Base-by-base conservation (phyloP, 1,140 invertebrate species). In the Solenopsis fugax region DNA sequence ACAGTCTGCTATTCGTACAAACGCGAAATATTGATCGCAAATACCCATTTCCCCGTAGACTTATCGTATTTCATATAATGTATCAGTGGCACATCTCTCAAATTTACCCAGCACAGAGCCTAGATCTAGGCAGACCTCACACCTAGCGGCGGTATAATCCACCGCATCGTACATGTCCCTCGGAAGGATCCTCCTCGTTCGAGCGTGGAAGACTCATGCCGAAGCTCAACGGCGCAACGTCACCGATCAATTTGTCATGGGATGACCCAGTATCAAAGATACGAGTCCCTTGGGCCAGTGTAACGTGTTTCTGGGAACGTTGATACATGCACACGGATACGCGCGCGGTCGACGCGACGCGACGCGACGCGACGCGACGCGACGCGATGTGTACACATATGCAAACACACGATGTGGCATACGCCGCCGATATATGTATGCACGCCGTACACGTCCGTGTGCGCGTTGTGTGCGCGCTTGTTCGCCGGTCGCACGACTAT, bases 211-310 rank as follows among this genome's bases (percentile, higher is more conserved):
- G 85, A 82, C 77, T 72, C 45, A 78, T 34, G 54, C 64, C 77
- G 64, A 72, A 86, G 85, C 85, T 86, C 73, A 73, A 87, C 82
- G 82, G 84, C 72, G 60, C 52, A 81, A 65, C 71, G 85, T 69
- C 90, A 90, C 87, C 87, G 89, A 91, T 91, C 89, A 91, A 91
- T 91, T 91, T 89, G 89, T 91, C 90, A 91, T 87, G 87, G 90
- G 76, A 76, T 89, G 90, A 91, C 87, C 89, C 65, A 87, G 76
- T 87, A 91, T 91, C 89, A 87, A 91, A 91, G 89, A 91, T 89
- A 86, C 87, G 85, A 85, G 80, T 86, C 87, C 81, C 89, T 50
- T 7, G 89, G 87, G 89, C 54, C 60, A 54, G 12, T 81, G 87
- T 87, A 87, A 88, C 87, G 75, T 54, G 85, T 90, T 91, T 87